Base-by-base conservation (phyloP, 2,797 vertebrate species). In the Miichthys miiuy region DNA sequence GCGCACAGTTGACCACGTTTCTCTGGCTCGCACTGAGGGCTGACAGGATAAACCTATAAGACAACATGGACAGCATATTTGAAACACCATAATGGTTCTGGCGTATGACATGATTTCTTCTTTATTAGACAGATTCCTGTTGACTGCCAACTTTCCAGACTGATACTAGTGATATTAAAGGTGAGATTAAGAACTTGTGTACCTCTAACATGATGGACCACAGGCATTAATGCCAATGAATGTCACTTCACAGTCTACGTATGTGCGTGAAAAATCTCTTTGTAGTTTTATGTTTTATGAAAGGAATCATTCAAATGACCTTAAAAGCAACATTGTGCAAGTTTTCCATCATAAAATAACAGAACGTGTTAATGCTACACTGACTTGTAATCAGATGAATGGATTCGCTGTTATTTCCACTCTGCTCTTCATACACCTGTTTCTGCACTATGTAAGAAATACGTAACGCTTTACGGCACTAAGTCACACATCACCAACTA, bases 11-110 rank as follows among this genome's bases (percentile, higher is more conserved):
- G 68, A 99, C 97, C 87, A 99, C 94, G 4, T 99, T 99, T 61
- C 98, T 95, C 91, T 98, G 97, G 93, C 98, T 98, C 73, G 97
- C 97, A 34, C 97, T 99, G 84, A 99, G 98, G 11, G 98, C 97
- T 0, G 98, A 96, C 64, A 99, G 96, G 91, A 99, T 99, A 72
- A 99, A 96, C 95, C 98, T 99, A 4, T 9, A 34, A 54, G 38
- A 71, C 20, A 2, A 51, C n/a, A 38, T 0, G 27, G 41, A 58
- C 20, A 1, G 55, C 16, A 41, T 6, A 18, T 54, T 25, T 9
- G 11, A 48, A 47, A 62, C 38, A 64, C 8, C 20, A 23, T 5
- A 23, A 5, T 3, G 6, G 7, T 41, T 56, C 51, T 44, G 51
- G 21, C 50, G 42, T 27, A 6, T 21, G 13, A 57, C 21, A 27